Conservation (phyloP, 2,113 vertebrate genomes). For the Ellobius talpinus region DNA sequence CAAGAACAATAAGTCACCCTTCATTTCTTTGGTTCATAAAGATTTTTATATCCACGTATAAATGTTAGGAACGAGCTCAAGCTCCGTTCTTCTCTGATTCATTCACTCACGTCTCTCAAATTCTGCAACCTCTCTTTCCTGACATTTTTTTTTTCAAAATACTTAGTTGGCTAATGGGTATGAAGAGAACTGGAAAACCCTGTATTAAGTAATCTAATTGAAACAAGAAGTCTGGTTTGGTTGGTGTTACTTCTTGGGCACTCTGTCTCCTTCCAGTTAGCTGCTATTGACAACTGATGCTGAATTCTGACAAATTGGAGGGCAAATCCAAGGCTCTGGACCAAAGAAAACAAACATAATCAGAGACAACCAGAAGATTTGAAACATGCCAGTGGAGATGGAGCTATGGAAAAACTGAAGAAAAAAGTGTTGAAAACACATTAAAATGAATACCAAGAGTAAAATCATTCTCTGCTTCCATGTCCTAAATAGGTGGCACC, state of each 20-base stretch:
- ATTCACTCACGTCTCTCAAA: constrained; percentile 1
- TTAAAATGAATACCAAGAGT: constrained; percentile 10
- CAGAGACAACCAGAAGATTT: constrained; percentile 56
- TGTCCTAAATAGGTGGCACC: background rate
- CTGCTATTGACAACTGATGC: constrained; percentile 61
- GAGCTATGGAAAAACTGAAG: constrained; percentile 57
- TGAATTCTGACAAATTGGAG: constrained; percentile 65
- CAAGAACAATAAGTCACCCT: background rate
- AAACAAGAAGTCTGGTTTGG: constrained; percentile 58
- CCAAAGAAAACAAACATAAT: constrained; percentile 73
- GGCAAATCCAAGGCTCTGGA: constrained; percentile 51
- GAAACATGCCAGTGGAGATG: constrained; percentile 26
- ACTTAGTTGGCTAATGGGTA: constrained; percentile 50
- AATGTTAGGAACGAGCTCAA: background rate
- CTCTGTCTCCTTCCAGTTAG: constrained; percentile 38
- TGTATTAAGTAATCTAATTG: constrained; percentile 70
- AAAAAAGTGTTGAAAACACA: constrained; percentile 39
- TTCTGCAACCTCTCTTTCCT: constrained; percentile 48
- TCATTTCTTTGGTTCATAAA: background rate
- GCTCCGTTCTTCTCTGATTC: constrained; percentile 12
- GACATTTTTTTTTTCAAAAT: constrained; percentile 64
- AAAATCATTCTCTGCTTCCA: background rate
- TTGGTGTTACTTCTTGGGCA: constrained; percentile 42
- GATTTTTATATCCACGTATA: background rate
- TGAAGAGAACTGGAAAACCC: constrained; percentile 61